phyloP scores from a whole-genome alignment of 53 echinoderm and acorn worm species.

The Apostichopus leukothele region DNA sequence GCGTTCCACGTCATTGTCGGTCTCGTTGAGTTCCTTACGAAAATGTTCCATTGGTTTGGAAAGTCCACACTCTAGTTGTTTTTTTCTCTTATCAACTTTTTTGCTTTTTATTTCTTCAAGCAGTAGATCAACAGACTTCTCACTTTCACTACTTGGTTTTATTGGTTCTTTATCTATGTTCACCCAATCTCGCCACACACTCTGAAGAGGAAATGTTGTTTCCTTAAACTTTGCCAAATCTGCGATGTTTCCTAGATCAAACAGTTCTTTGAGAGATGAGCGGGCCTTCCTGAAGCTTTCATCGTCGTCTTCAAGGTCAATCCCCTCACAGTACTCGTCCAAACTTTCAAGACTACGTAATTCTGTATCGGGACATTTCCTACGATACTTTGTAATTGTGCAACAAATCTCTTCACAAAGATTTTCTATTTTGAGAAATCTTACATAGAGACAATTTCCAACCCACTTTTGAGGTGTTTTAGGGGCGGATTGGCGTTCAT shows the following conservation, averaged over 20 bases:
- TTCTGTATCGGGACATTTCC: background rate
- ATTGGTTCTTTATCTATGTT: conserved; percentile 4
- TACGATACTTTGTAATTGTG: background rate
- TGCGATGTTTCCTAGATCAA: background rate
- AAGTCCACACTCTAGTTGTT: background rate
- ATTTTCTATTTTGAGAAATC: background rate
- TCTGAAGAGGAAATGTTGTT: conserved; percentile 3
- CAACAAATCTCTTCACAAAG: background rate
- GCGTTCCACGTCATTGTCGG: background rate
- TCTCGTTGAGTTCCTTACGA: background rate
- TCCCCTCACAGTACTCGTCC: background rate
- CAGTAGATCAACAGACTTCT: conserved; percentile 4
- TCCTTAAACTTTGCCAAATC: background rate
- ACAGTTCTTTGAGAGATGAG: background rate
- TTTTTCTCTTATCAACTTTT: background rate
- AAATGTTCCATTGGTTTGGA: background rate
- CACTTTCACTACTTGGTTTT: background rate
- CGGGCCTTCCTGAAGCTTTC: background rate
- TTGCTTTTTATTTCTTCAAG: conserved; percentile 10
- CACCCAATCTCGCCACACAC: background rate
- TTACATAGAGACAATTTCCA: background rate
- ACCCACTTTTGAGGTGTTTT: background rate
- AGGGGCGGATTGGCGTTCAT: background rate
- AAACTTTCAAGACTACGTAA: background rate
- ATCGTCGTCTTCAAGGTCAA: background rate